Conservation (phyloP, 2,888 invertebrate genomes). For the Nomada fabriciana region DNA sequence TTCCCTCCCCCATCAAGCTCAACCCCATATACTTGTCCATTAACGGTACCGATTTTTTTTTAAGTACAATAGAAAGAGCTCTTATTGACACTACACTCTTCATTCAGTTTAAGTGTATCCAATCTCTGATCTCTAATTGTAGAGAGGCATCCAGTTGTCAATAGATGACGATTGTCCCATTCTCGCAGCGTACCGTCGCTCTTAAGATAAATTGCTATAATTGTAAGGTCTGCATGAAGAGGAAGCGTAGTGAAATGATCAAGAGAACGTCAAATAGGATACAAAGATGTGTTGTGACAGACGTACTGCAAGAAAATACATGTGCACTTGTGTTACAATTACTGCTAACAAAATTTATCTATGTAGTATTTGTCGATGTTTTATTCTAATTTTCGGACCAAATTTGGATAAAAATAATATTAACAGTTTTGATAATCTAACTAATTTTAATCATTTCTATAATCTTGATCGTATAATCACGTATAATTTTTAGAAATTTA, state of each 20-base stretch:
- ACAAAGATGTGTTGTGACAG: constrained; percentile 2
- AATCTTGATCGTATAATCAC: too few relatives aligned
- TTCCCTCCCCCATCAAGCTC: background rate
- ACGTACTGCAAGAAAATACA: background rate
- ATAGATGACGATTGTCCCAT: constrained; percentile 36
- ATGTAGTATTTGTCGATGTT: background rate
- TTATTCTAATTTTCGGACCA: background rate
- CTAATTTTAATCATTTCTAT: background rate
- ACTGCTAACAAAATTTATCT: background rate
- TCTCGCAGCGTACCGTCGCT: constrained; percentile 24
- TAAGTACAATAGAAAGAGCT: constrained; percentile 21
- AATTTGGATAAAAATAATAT: background rate
- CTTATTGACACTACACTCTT: constrained; percentile 40
- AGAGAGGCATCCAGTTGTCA: constrained; percentile 23
- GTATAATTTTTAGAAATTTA: too few relatives aligned
- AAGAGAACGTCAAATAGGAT: constrained; percentile 9
- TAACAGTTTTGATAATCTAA: background rate
- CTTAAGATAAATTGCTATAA: constrained; percentile 43
- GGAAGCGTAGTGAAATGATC: constrained; percentile 14
- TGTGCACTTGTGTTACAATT: background rate
- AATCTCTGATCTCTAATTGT: constrained; percentile 32
- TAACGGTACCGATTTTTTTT: constrained; percentile 28
- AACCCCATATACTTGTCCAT: constrained; percentile 1
- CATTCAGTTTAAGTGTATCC: constrained; percentile 32
- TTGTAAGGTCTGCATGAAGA: constrained; percentile 25